Conservation (phyloP, 2,113 vertebrate species). For the Falco punctatus region DNA sequence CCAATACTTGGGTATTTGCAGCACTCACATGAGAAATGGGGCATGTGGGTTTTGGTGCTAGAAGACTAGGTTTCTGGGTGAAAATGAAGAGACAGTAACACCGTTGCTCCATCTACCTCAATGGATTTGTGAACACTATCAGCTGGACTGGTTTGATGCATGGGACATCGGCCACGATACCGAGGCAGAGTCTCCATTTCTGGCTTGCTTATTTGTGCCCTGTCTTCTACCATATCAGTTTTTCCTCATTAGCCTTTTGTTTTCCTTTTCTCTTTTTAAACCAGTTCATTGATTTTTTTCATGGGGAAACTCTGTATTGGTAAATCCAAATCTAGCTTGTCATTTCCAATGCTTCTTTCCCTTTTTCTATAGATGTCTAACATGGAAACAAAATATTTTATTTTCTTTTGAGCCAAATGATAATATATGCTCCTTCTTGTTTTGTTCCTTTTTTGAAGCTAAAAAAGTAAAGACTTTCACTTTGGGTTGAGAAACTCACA, state of each 20-base stretch:
- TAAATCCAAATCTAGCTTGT: neutral
- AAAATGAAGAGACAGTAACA: neutral
- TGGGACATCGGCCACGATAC: neutral
- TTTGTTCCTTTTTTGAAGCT: neutral
- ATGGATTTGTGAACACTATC: neutral
- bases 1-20: rapidly evolving
- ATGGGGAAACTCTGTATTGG: neutral
- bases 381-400: neutral
- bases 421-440: neutral
- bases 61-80: neutral
- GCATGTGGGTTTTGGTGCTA: neutral
- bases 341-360: neutral
- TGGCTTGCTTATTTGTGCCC: neutral
- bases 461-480: neutral
- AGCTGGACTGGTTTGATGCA: neutral
- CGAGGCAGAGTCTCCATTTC: neutral
- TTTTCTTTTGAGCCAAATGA: neutral
- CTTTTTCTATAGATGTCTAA: neutral
- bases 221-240: neutral
- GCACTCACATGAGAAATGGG: rapidly evolving
- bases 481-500: neutral
- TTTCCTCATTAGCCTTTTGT: neutral
- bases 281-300: neutral
- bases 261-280: neutral
- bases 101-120: rapidly evolving